A percentile compares a stretch with the other conserved stretches of the same genome.
Evolutionary conservation across 2,113 vertebrate species (phyloP).

Genomic region (Stegostoma tigrinum): DNA sequence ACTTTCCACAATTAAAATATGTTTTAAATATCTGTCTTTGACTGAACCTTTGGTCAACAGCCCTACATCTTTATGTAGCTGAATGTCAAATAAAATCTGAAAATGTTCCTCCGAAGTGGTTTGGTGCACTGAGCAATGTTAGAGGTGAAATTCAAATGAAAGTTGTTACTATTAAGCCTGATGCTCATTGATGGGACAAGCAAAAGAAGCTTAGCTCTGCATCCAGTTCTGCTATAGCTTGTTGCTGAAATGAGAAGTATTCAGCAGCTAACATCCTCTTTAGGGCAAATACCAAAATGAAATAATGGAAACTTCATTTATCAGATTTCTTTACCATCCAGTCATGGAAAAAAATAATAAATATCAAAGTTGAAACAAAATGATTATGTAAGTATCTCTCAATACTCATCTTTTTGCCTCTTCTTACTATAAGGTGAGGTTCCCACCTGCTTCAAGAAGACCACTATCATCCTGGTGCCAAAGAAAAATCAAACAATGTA

Average conservation of each 20-base stretch:
- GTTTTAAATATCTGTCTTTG: too few relatives aligned
- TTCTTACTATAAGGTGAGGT: too few relatives aligned
- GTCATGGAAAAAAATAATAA: neutral
- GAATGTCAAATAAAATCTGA: too few relatives aligned
- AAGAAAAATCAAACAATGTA: too few relatives aligned
- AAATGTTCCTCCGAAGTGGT: too few relatives aligned
- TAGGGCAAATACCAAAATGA: neutral
- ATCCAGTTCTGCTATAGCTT: neutral
- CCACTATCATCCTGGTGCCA: too few relatives aligned
- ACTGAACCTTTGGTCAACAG: too few relatives aligned
- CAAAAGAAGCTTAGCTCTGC: neutral
- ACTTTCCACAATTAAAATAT: too few relatives aligned
- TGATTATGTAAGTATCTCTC: neutral
- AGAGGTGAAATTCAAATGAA: too few relatives aligned
- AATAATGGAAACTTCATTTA: neutral
- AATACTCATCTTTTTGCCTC: neutral
- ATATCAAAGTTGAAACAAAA: neutral
- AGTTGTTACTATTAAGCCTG: neutral
- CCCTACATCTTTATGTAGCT: too few relatives aligned
- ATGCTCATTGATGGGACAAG: neutral
- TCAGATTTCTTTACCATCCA: neutral
- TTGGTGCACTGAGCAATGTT: too few relatives aligned
- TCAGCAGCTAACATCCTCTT: neutral
- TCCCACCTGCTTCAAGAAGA: too few relatives aligned
- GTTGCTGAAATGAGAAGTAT: neutral